A percentile compares a stretch with the other conserved stretches of the same genome.
Evolutionary conservation across 2,113 vertebrate genomes (phyloP).

Genomic region (Pseudorasbora parva): DNA sequence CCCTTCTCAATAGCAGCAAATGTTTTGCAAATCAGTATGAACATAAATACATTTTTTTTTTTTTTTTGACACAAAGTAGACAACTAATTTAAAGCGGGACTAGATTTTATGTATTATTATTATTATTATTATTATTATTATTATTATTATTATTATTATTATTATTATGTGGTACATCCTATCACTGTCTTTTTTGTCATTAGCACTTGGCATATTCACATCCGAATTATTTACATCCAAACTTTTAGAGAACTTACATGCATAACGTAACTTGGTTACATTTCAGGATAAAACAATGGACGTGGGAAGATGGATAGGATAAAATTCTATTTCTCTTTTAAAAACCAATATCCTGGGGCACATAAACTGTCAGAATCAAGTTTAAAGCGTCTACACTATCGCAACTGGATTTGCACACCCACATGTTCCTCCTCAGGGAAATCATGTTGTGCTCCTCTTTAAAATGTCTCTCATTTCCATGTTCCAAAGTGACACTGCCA

Average conservation of each 20-base stretch:
- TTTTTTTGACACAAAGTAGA: too few species aligned
- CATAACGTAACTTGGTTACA: neutral
- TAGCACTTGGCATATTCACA: neutral
- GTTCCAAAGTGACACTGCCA: slow-evolving; percentile 67
- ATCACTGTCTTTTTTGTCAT: neutral
- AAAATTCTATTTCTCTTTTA: neutral
- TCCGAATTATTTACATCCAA: neutral
- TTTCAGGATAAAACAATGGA: slow-evolving; percentile 20
- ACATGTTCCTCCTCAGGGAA: slow-evolving; percentile 16
- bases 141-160: neutral
- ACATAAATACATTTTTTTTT: neutral
- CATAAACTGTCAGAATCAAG: slow-evolving; percentile 22
- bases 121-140: neutral
- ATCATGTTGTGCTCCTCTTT: slow-evolving; percentile 14
- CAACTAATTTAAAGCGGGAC: neutral
- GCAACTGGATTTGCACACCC: slow-evolving; percentile 19
- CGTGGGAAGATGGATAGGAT: slow-evolving; percentile 5
- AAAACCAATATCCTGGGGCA: slow-evolving; percentile 26
- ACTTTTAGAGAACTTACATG: neutral
- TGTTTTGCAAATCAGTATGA: neutral
- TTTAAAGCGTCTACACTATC: slow-evolving; percentile 23
- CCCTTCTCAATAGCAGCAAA: neutral
- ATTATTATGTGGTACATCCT: neutral
- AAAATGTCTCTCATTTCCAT: slow-evolving; percentile 57
- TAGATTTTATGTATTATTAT: neutral